Evolutionary conservation across 1,140 invertebrate species (phyloP).

Genomic region (Danaus plexippus): DNA sequence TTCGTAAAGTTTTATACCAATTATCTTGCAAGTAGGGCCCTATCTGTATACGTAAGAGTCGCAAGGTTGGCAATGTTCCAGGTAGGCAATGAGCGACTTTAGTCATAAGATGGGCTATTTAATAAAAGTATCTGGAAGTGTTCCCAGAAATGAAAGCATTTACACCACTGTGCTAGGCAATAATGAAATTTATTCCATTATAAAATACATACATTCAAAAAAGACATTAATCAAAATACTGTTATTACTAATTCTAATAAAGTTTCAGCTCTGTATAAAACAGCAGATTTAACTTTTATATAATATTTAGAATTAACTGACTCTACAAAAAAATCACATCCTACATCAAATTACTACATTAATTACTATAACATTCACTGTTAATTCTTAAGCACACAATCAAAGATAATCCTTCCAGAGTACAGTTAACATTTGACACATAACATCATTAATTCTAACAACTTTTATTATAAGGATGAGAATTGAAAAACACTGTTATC

Average conservation of each 20-base stretch:
- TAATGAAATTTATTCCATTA: background rate
- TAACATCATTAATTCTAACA: background rate
- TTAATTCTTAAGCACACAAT: slow-evolving; percentile 52
- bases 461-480: slow-evolving; percentile 12
- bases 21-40: slow-evolving; percentile 10
- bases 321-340: no score
- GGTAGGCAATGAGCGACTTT: slow-evolving; percentile 11
- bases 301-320: no score
- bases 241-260: no score
- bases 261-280: no score
- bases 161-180: slow-evolving; percentile 1
- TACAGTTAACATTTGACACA: slow-evolving; percentile 15
- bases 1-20: slow-evolving; percentile 12
- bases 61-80: slow-evolving; percentile 12
- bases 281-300: no score
- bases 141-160: slow-evolving; percentile 3
- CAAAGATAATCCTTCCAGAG: slow-evolving; percentile 50
- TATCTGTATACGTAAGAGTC: slow-evolving; percentile 12
- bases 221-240: no score
- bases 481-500: slow-evolving; percentile 10
- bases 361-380: slow-evolving; percentile 47
- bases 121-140: slow-evolving; percentile 16
- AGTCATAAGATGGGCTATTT: slow-evolving; percentile 15
- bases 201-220: no score
- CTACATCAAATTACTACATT: slow-evolving; percentile 5